A percentile compares a stretch with the other conserved stretches of the same genome.
These are phyloP conservation scores for Girardia tigrina DNA, from an alignment of 2,888 invertebrate species.

Conservation along the genomic window DNA sequence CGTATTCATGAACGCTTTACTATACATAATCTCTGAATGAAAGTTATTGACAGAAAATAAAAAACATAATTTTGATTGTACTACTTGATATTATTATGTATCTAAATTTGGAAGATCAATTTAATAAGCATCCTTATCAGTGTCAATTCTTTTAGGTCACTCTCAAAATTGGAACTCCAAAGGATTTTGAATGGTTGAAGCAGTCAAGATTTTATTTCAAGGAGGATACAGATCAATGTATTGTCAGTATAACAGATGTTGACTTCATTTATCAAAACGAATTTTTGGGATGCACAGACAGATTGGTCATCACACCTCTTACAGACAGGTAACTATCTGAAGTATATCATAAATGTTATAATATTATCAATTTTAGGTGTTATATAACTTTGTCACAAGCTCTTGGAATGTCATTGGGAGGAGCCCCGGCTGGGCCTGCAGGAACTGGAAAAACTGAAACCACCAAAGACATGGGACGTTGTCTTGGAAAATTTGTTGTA, in stretches of 20 bases:
- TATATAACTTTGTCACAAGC: slow-evolving; percentile 92
- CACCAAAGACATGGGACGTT: slow-evolving; percentile 93
- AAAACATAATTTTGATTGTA: too few species aligned
- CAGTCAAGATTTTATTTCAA: slow-evolving; percentile 91
- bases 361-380: slow-evolving; percentile 57
- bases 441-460: slow-evolving; percentile 98
- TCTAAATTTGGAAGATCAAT: too few species aligned
- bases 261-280: slow-evolving; percentile 87
- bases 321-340: slow-evolving; percentile 86
- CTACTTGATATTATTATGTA: too few species aligned
- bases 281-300: slow-evolving; percentile 83
- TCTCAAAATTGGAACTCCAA: slow-evolving; percentile 70
- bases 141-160: slow-evolving; percentile 19
- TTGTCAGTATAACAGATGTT: slow-evolving; percentile 82
- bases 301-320: slow-evolving; percentile 82
- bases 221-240: slow-evolving; percentile 79
- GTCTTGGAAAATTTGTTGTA: slow-evolving; percentile 78
- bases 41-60: too few species aligned
- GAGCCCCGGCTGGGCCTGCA: slow-evolving; percentile 78
- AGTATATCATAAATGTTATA: not conserved
- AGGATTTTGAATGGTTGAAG: slow-evolving; percentile 90
- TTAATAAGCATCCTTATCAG: too few species aligned
- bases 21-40: too few species aligned
- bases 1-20: too few species aligned
- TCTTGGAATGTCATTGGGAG: slow-evolving; percentile 83